Evolutionary conservation across 2,888 invertebrate species (phyloP).

Genomic region (Linnaemya vulpina): DNA sequence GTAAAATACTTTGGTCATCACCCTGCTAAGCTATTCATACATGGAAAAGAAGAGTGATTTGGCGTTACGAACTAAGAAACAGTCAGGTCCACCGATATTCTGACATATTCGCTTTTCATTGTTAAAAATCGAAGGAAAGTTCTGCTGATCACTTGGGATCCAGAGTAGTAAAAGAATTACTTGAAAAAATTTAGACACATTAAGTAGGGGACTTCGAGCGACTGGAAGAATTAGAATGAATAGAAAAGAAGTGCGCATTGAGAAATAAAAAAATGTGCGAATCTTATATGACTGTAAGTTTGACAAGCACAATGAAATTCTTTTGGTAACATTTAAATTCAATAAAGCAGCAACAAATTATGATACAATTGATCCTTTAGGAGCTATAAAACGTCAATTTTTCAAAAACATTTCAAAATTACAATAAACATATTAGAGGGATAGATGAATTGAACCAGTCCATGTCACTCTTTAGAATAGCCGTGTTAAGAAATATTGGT

Average conservation of each 20-base stretch:
- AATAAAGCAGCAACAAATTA: slow-evolving; percentile 23
- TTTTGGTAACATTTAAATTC: slow-evolving; percentile 32
- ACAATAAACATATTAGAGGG: slow-evolving; percentile 8
- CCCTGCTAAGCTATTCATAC: no score
- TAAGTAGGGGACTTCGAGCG: background rate
- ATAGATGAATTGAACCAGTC: slow-evolving; percentile 13
- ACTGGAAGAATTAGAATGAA: slow-evolving; percentile 1
- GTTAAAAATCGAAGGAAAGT: no score
- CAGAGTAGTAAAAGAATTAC: no score
- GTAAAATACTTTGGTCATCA: no score
- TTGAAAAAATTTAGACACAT: no score
- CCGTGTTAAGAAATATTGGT: slow-evolving; percentile 21
- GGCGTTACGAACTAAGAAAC: no score
- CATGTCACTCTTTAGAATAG: slow-evolving; percentile 20
- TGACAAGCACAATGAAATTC: no score
- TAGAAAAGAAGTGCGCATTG: slow-evolving; percentile 11
- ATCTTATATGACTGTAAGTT: background rate
- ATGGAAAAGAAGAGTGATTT: no score
- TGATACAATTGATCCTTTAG: slow-evolving; percentile 18
- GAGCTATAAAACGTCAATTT: slow-evolving; percentile 12
- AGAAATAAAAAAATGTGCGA: slow-evolving; percentile 2
- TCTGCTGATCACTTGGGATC: no score
- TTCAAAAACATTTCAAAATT: no score
- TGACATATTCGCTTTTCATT: no score
- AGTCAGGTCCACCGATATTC: no score